These are phyloP conservation scores for Chelon labrosus DNA, from an alignment of 2,797 vertebrate species.

Conservation along the genomic window DNA sequence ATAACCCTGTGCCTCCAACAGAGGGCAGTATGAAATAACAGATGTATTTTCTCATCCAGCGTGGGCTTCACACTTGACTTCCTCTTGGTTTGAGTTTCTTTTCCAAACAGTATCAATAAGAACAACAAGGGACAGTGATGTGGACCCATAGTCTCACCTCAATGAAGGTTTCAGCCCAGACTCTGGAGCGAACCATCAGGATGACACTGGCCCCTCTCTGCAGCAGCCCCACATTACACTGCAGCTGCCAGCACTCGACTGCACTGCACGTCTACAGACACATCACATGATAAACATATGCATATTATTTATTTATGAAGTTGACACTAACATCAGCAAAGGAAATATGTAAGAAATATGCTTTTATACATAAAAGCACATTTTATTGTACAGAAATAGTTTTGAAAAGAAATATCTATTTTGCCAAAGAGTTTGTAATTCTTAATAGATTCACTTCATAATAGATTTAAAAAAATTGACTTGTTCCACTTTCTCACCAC, in stretches of 20 bases:
- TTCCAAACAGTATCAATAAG: neutral
- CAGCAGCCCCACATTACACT: conserved; percentile 86
- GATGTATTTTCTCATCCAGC: neutral
- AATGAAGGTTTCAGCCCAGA: conserved; percentile 89
- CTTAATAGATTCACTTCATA: too few relatives aligned
- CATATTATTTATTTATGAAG: too few relatives aligned
- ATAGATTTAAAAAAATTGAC: too few relatives aligned
- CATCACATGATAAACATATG: neutral
- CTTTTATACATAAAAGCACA: neutral
- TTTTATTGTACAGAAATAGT: too few relatives aligned
- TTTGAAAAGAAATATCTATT: too few relatives aligned
- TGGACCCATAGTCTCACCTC: conserved; percentile 77
- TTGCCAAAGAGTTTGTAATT: too few relatives aligned
- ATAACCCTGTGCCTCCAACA: conserved; percentile 26
- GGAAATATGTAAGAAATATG: neutral
- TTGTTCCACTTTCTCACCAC: too few relatives aligned
- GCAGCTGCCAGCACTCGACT: conserved; percentile 88
- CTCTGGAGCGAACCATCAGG: conserved; percentile 86
- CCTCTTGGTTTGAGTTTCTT: neutral
- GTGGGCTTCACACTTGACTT: too few relatives aligned
- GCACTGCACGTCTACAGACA: conserved; percentile 85
- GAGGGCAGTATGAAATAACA: conserved; percentile 50
- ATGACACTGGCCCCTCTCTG: conserved; percentile 85
- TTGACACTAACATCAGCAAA: neutral
- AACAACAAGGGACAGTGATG: neutral